Evolutionary conservation across 2,113 vertebrate species (phyloP), one percentile per base, ranked within the genome.

Genomic region (Riparia riparia): DNA sequence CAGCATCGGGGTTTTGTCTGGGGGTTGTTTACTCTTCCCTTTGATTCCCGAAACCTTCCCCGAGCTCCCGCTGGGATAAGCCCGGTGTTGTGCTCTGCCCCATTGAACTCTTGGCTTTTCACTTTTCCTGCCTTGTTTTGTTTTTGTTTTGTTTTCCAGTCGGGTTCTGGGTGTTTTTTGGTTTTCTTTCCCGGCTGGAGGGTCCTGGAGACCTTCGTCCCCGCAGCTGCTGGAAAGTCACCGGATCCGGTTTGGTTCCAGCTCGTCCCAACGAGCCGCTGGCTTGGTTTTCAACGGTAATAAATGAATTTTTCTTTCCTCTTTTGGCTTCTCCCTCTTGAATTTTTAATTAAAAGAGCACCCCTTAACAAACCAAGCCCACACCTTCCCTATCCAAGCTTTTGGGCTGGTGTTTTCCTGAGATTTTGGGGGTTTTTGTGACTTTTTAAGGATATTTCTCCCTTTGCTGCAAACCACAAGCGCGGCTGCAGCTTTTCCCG

Each of bases 401-500:
- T 57, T 10, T 7, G 28, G 16, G 6, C 22, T 29, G 22, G 3
- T 19, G 2, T 90, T 93, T 74, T n/a, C 3, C 9, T 4, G 19
- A 32, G 8, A 1, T 80, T 82, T 80, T 4, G 12, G 12, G 14
- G 7, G 1, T 10, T 80, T 65, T 2, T 8, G 32, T 63, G 49
- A 12, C 41, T 16, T 66, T 12, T 11, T 19, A 37, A 39, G 49
- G 53, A 9, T 2, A 4, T 9, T 24, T 1, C 8, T 14, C 49
- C 39, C 63, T 61, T 53, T 41, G 47, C 73, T 3, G 21, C 63
- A 90, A 39, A 85, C 13, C 63, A 6, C 0, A 7, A 71, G 22
- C 0, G 0, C 1, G 0, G 41, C 78, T 2, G 24, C 60, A 1
- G 34, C 25, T 68, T 64, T 79, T 32, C 25, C 56, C 0, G 0